Percentiles rank a stretch among this genome's conserved stretches.
Evolutionary conservation across 1,140 invertebrate genomes (phyloP).

Genomic region (Elymnias hypermnestra): DNA sequence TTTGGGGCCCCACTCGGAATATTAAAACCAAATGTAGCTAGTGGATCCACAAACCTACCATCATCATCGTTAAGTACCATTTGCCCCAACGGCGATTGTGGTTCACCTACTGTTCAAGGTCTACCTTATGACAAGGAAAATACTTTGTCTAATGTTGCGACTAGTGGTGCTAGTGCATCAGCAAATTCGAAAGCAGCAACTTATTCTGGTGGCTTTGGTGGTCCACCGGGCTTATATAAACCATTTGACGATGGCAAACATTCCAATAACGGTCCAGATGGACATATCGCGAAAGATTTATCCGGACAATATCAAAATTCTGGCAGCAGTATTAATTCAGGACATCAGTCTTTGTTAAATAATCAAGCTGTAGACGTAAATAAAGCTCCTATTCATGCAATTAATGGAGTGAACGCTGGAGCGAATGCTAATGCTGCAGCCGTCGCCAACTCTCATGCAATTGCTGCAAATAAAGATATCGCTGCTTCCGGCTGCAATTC

Average conservation of each 20-base stretch:
- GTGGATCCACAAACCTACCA: conserved; percentile 10
- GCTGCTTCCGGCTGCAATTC: conserved; percentile 19
- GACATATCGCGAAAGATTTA: neutral
- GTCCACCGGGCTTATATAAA: conserved; percentile 55
- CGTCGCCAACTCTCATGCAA: conserved; percentile 20
- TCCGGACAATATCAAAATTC: neutral
- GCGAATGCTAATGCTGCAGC: conserved; percentile 31
- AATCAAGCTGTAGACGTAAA: too few relatives aligned
- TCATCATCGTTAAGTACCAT: conserved; percentile 2
- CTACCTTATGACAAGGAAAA: conserved; percentile 1
- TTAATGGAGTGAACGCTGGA: conserved; percentile 14
- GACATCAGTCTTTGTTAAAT: neutral
- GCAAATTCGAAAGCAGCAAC: conserved; percentile 41
- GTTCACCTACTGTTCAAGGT: conserved; percentile 1
- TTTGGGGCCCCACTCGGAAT: conserved; percentile 21
- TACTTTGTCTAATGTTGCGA: conserved; percentile 11
- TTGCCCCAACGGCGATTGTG: conserved; percentile 14
- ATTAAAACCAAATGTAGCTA: conserved; percentile 37
- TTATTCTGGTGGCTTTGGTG: conserved; percentile 59
- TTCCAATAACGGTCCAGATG: neutral
- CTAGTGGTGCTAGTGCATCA: conserved; percentile 19
- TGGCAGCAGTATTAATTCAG: neutral
- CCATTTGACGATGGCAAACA: conserved; percentile 43
- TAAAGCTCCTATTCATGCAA: neutral
- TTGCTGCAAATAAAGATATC: conserved; percentile 14